These are phyloP conservation scores for Ceratina japonica DNA, from an alignment of 1,140 invertebrate genomes.

Conservation along the genomic window DNA sequence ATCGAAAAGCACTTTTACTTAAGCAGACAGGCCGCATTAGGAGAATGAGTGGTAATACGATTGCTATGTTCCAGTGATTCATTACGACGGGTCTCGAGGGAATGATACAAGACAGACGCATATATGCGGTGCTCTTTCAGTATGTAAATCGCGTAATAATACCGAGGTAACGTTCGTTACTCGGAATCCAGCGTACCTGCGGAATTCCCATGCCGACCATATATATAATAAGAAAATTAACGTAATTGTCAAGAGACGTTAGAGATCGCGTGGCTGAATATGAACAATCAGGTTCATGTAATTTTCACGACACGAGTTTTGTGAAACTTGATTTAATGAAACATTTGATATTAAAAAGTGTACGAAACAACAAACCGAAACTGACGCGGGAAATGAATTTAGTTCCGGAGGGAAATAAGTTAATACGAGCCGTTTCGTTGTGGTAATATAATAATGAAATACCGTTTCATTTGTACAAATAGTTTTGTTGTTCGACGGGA, in stretches of 20 bases:
- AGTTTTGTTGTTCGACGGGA: constrained; percentile 7
- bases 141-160: constrained; percentile 16
- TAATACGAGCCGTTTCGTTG: neutral
- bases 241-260: neutral
- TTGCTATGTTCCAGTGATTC: constrained; percentile 11
- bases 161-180: neutral
- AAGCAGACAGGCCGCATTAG: neutral
- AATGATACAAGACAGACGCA: neutral
- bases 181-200: neutral
- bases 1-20: constrained; percentile 1
- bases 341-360: too few species aligned
- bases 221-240: constrained; percentile 4
- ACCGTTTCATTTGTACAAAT: constrained; percentile 10
- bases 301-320: too few species aligned
- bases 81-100: neutral
- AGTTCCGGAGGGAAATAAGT: neutral
- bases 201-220: neutral
- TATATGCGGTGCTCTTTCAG: neutral
- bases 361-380: too few species aligned
- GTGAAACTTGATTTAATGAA: too few species aligned
- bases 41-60: neutral
- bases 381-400: too few species aligned
- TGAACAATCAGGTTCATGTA: neutral
- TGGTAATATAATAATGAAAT: neutral
- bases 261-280: neutral